Evolutionary conservation across 1,140 invertebrate genomes (phyloP), one percentile per base, ranked within the genome.

Genomic region (Mamestra configurata): DNA sequence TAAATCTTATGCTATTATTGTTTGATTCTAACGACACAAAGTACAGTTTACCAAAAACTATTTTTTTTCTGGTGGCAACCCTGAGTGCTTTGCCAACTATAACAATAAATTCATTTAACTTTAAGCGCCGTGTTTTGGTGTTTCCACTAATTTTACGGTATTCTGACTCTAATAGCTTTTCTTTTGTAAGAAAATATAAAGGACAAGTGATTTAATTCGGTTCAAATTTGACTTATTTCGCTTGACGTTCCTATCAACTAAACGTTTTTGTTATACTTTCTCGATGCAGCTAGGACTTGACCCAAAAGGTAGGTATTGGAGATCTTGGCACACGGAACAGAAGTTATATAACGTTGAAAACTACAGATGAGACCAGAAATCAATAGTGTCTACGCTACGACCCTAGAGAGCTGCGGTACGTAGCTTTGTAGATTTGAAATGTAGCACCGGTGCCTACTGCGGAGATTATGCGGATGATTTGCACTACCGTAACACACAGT

Each of bases 41-140:
- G n/a, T 15, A 11, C 15, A 0, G 43, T 13, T 49, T 49, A n/a
- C n/a, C n/a, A n/a, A n/a, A n/a, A n/a, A n/a, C 20, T 55, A 24
- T 24, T 55, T 55, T 24, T 6, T 20, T n/a, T 49, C 1, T 8
- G 1, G 53, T 24, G 18, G 8, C 35, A 64, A 40, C 59, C 59
- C 59, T 64, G 40, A 18, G 22, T 20, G 1, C 7, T 10, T 64
- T 40, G 10, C 61, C 61, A 40, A 37, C 35, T 31, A 27, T 31
- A 40, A 40, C 35, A 66, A 40, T 40, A 66, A 40, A 66, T 66
- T 40, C 35, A 66, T 66, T 66, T 22, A 66, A 66, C 18, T 20
- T 35, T 35, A 37, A 57, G 24, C 27, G n/a, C 31, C 3, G 15
- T 61, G 61, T 66, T 66, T n/a, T 18, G 59, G 27, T 64, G 59